phyloP scores from a whole-genome alignment of 2,888 invertebrate genomes.

The Diaphora mendica region DNA sequence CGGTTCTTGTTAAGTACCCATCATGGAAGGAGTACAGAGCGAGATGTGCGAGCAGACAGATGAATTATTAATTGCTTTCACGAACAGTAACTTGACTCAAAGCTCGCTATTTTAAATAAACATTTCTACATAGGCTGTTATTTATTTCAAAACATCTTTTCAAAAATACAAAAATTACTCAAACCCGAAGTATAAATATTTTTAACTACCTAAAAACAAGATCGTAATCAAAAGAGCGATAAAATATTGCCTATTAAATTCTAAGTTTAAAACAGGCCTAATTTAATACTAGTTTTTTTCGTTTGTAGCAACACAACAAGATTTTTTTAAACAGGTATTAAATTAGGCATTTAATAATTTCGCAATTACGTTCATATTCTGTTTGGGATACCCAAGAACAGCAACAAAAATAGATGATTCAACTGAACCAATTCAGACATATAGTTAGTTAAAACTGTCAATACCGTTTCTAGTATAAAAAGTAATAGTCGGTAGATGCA shows the following conservation, averaged over 20 bases:
- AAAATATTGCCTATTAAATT: not conserved
- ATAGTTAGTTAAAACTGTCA: no score
- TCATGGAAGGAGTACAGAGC: constrained; percentile 31
- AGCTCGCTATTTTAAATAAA: constrained; percentile 34
- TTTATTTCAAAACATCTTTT: not conserved
- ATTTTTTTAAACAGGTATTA: no score
- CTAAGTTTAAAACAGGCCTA: not conserved
- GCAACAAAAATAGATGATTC: no score
- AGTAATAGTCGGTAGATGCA: no score
- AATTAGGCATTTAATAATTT: no score
- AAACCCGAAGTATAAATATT: not conserved
- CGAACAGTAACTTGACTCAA: constrained; percentile 38
- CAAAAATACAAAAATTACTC: not conserved
- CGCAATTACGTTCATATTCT: no score
- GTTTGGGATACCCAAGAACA: no score
- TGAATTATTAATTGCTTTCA: constrained; percentile 44
- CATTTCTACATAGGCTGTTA: constrained; percentile 7
- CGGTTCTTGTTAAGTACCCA: constrained; percentile 19
- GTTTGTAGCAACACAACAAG: not conserved
- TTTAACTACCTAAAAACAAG: not conserved
- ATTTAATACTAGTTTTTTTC: not conserved
- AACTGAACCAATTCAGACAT: no score
- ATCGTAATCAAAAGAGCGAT: not conserved
- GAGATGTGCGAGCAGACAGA: constrained; percentile 25
- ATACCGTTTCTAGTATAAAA: no score